These are phyloP conservation scores for Heterodera carotae DNA, from an alignment of 1,140 invertebrate species.

Conservation along the genomic window DNA sequence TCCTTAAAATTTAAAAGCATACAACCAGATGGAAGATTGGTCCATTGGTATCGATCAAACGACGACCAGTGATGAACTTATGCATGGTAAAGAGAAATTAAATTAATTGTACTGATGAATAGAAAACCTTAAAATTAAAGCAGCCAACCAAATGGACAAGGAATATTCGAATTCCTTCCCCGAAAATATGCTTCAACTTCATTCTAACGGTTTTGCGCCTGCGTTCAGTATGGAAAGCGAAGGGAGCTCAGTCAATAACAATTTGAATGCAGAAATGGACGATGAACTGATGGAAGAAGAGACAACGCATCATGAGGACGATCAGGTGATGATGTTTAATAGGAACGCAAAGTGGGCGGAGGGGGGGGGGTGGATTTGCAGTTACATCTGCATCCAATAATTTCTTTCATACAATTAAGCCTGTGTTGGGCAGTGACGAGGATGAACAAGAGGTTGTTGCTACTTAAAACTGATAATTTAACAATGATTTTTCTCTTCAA, in stretches of 20 bases:
- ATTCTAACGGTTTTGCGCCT: not conserved
- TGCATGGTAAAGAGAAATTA: too few species aligned
- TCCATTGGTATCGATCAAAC: too few species aligned
- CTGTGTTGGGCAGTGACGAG: constrained; percentile 36
- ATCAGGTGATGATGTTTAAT: not conserved
- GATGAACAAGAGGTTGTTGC: constrained; percentile 32
- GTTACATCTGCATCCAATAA: too few species aligned
- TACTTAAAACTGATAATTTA: constrained; percentile 15
- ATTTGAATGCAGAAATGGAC: not conserved
- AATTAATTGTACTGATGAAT: too few species aligned
- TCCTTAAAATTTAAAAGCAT: too few species aligned
- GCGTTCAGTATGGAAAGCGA: not conserved
- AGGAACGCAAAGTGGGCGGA: not conserved
- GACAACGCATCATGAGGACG: not conserved
- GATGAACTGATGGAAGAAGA: constrained; percentile 25
- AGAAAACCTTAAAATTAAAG: too few species aligned
- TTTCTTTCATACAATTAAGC: not conserved
- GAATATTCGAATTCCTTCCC: not conserved
- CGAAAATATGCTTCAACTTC: not conserved
- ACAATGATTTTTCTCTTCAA: constrained; percentile 16
- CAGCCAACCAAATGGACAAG: too few species aligned
- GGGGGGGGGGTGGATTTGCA: too few species aligned
- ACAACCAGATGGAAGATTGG: too few species aligned
- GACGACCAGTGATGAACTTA: too few species aligned
- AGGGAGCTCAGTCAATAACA: not conserved